These are phyloP conservation scores for Anisognathus igniventris DNA, from an alignment of 2,797 vertebrate genomes.

Conservation along the genomic window DNA sequence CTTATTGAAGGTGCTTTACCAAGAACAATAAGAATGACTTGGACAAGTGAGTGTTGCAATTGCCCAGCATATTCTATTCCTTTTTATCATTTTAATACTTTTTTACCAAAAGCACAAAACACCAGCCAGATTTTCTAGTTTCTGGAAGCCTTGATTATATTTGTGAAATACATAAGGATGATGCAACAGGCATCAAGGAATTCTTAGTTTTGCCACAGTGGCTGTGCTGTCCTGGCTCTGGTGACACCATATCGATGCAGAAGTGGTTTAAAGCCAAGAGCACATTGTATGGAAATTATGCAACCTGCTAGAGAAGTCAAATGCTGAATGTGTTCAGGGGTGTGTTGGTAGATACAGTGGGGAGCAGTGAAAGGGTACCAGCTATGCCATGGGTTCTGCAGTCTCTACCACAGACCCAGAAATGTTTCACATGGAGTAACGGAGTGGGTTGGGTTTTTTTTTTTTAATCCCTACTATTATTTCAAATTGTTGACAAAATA, in stretches of 20 bases:
- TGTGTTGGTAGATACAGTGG: conserved; percentile 55
- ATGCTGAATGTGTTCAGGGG: conserved; percentile 43
- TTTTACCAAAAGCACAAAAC: not conserved
- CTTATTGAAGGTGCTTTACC: not conserved
- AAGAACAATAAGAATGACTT: not conserved
- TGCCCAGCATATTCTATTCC: not conserved
- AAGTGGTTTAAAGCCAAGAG: conserved; percentile 26
- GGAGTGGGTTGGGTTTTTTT: not conserved
- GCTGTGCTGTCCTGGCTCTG: not conserved
- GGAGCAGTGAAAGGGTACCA: conserved; percentile 70
- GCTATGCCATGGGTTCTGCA: not conserved
- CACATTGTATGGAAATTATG: not conserved
- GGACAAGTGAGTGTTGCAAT: not conserved
- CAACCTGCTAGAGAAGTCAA: conserved; percentile 33
- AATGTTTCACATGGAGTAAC: not conserved
- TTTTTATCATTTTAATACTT: not conserved
- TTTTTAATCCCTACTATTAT: not conserved
- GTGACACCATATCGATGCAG: conserved; percentile 43
- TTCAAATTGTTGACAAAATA: conserved; percentile 11
- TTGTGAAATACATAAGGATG: conserved; percentile 40
- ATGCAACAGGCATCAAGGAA: conserved; percentile 11
- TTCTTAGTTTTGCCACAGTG: not conserved
- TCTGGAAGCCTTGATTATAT: conserved; percentile 24
- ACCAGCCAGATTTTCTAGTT: not conserved
- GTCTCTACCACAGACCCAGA: not conserved